Evolutionary conservation across 2,888 invertebrate genomes (phyloP).

Genomic region (Himalopsyche anomala): DNA sequence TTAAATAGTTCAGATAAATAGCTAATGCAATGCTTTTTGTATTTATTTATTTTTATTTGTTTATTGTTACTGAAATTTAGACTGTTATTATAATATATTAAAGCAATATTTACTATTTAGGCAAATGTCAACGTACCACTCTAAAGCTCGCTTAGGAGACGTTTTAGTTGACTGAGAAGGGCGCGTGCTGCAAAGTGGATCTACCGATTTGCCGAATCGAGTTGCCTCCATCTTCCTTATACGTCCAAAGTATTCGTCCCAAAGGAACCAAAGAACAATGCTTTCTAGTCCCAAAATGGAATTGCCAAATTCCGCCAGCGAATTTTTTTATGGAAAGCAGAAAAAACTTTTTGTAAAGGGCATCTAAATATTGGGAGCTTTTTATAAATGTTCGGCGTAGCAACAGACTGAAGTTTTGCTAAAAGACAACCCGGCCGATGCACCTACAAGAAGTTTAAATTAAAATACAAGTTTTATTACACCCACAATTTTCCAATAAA

Average conservation of each 20-base stretch:
- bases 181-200: constrained; percentile 6
- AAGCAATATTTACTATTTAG: too few relatives aligned
- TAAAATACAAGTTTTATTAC: too few relatives aligned
- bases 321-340: constrained; percentile 32
- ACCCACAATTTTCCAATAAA: too few relatives aligned
- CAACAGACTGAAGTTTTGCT: too few relatives aligned
- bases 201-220: constrained; percentile 22
- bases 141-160: background rate
- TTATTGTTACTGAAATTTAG: too few relatives aligned
- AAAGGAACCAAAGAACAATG: constrained; percentile 39
- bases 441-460: too few relatives aligned
- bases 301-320: constrained; percentile 16
- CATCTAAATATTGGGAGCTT: constrained; percentile 5
- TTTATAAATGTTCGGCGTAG: background rate
- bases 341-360: constrained; percentile 4
- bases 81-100: too few relatives aligned
- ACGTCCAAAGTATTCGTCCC: constrained; percentile 35
- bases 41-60: too few relatives aligned
- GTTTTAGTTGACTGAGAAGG: background rate
- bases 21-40: too few relatives aligned
- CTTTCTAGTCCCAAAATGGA: constrained; percentile 32
- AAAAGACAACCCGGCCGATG: too few relatives aligned
- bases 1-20: too few relatives aligned
- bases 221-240: constrained; percentile 19
- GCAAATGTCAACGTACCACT: background rate